Percentiles rank a stretch among this genome's conserved stretches.
Evolutionary conservation across 2,113 vertebrate species (phyloP).

Genomic region (Aldabrachelys gigantea): DNA sequence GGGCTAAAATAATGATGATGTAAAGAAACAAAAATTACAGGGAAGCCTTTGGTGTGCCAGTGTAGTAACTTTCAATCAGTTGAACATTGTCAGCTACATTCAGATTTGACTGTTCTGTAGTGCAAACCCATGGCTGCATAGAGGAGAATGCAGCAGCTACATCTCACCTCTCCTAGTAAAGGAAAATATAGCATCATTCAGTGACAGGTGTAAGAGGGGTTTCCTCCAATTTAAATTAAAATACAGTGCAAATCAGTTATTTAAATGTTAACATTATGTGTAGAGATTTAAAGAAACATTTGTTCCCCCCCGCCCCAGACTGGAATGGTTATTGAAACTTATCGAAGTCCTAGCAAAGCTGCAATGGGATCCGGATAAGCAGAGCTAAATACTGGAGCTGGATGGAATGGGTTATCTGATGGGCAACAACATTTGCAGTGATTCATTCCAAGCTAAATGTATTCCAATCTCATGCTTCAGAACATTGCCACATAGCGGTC

Average conservation of each 20-base stretch:
- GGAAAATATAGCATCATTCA: neutral
- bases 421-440: neutral
- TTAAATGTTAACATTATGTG: neutral
- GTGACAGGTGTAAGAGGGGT: neutral
- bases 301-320: no score
- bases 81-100: neutral
- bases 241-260: neutral
- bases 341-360: neutral
- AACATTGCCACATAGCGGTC: neutral
- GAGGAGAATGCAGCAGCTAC: neutral
- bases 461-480: accelerated
- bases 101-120: neutral
- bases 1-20: constrained; percentile 75
- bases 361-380: neutral
- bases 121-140: neutral
- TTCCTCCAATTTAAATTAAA: neutral
- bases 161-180: neutral
- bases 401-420: neutral
- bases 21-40: neutral
- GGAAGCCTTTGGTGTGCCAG: neutral
- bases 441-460: neutral
- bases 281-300: neutral
- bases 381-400: neutral
- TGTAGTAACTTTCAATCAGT: neutral
- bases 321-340: neutral